These are phyloP conservation scores for Hypena proboscidalis DNA, from an alignment of 2,888 invertebrate genomes.

Conservation along the genomic window DNA sequence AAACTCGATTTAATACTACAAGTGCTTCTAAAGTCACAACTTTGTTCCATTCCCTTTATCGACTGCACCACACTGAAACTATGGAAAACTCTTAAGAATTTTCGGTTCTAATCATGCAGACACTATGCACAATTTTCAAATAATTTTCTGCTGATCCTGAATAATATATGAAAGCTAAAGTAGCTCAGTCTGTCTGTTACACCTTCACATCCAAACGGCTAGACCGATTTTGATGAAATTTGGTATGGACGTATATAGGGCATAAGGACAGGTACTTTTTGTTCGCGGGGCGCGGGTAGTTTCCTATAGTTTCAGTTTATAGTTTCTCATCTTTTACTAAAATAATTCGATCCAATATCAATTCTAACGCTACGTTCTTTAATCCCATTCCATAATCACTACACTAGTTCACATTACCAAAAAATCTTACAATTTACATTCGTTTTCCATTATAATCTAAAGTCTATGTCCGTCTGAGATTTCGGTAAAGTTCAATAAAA, in stretches of 20 bases:
- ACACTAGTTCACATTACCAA: neutral
- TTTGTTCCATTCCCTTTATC: constrained; percentile 12
- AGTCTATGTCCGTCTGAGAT: constrained; percentile 3
- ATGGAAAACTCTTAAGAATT: neutral
- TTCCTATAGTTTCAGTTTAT: neutral
- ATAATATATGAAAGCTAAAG: too few relatives aligned
- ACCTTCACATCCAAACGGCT: neutral
- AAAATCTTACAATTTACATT: neutral
- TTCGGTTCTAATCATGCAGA: too few relatives aligned
- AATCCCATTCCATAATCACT: neutral
- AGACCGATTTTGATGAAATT: too few relatives aligned
- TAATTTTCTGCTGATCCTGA: too few relatives aligned
- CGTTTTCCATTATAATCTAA: neutral
- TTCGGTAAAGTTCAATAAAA: neutral
- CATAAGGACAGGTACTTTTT: too few relatives aligned
- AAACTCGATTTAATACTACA: constrained; percentile 27
- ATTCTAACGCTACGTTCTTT: constrained; percentile 4
- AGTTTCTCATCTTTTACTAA: neutral
- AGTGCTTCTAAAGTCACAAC: constrained; percentile 30
- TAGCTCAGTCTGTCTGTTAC: too few relatives aligned
- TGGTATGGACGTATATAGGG: too few relatives aligned
- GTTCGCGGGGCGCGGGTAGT: too few relatives aligned
- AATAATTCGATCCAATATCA: constrained; percentile 31
- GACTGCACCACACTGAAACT: neutral
- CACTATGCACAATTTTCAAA: too few relatives aligned